Evolutionary conservation across 2,888 invertebrate species (phyloP), one percentile per base, ranked within the genome.

Genomic region (Heteropelma amictum): DNA sequence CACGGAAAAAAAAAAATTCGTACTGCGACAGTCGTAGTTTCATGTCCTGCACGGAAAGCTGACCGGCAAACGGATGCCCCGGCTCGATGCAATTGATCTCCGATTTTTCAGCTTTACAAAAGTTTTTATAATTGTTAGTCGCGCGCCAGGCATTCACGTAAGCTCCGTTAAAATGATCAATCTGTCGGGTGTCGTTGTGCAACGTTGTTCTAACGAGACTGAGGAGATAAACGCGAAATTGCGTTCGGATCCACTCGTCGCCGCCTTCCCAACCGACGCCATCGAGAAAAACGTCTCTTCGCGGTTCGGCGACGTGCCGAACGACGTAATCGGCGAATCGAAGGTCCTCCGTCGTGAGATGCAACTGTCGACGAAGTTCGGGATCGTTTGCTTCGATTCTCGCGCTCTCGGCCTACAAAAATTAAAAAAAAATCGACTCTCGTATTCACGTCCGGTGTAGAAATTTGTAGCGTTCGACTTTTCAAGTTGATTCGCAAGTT

Each of bases 221-320:
- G 81, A 97, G 90, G 77, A 96, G 90, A 87, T 97, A 97, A 58
- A 95, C 94, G 79, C 95, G 93, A 88, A 98, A 98, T 89, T 99
- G 98, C 61, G 97, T 94, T 79, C 99, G 92, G 77, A 99, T 95
- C 99, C 99, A 99, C 80, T 96, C 95, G 86, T 99, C 98, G 21
- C 98, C 97, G 56, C 99, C 99, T 88, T 96, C 96, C 94, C 95
- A 95, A 19, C 93, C 94, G 30, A 94, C 94, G 0, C 93, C 93
- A 83, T 94, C 94, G 64, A 94, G 87, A 86, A 93, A 94, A 21
- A 93, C 93, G 86, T 95, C 94, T 80, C 94, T 93, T 64, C 92
- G 91, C 17, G 90, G 89, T 1, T 93, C 90, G 7, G 91, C 91
- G 54, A 93, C 92, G 86, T 94, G 93, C 35, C 95, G 92, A 14